Conservation (phyloP, 2,113 vertebrate species). For the Strix uralensis region DNA sequence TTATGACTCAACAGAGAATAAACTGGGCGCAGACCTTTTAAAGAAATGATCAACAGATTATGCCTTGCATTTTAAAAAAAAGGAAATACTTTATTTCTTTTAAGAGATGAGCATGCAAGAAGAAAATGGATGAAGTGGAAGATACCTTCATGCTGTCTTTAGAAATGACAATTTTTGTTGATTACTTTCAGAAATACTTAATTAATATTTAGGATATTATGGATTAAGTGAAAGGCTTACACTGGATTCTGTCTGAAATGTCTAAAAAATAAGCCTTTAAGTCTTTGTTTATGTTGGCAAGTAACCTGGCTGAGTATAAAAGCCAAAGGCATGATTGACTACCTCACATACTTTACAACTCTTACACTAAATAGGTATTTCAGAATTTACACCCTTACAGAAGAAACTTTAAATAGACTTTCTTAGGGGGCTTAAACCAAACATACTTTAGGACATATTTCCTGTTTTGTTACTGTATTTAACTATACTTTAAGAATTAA, state of each 20-base stretch:
- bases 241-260: slow-evolving; percentile 24
- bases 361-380: slow-evolving; percentile 41
- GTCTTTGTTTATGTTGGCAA: slow-evolving; percentile 55
- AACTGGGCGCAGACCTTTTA: neutral
- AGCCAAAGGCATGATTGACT: slow-evolving; percentile 52
- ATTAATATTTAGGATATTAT: slow-evolving; percentile 5
- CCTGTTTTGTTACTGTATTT: slow-evolving; percentile 32
- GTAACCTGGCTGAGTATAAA: slow-evolving; percentile 8
- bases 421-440: neutral
- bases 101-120: fast-evolving
- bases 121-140: neutral
- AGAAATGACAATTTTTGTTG: neutral
- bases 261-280: slow-evolving; percentile 48
- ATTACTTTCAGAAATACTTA: slow-evolving; percentile 13
- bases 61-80: neutral
- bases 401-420: slow-evolving; percentile 45
- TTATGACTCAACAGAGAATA: neutral
- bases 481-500: neutral
- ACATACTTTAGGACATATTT: slow-evolving; percentile 7
- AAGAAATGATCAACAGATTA: neutral
- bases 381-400: slow-evolving; percentile 31
- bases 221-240: slow-evolving; percentile 36
- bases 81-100: neutral
- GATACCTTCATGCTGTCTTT: neutral
- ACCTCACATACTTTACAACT: slow-evolving; percentile 48